A percentile compares a stretch with the other conserved stretches of the same genome.
Evolutionary conservation across 2,797 vertebrate genomes (phyloP).

Genomic region (Myotis daubentonii): DNA sequence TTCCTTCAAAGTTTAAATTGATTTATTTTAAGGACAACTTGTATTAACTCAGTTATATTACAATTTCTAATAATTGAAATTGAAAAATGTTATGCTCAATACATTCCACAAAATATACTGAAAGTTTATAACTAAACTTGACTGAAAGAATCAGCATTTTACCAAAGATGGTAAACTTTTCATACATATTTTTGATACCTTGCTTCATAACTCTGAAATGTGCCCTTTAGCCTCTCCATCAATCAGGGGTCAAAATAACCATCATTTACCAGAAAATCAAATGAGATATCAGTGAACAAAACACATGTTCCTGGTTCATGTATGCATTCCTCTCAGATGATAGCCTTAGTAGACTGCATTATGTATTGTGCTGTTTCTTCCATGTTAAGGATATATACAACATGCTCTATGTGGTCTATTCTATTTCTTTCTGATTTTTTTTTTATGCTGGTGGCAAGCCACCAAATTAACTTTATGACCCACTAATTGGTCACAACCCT

Average conservation of each 20-base stretch:
- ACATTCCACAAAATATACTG: conserved; percentile 1
- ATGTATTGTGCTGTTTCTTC: not conserved
- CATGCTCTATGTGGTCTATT: not conserved
- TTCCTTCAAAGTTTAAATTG: not conserved
- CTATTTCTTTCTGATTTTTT: conserved; percentile 11
- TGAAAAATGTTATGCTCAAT: not conserved
- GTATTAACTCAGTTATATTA: not conserved
- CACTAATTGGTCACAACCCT: conserved; percentile 10
- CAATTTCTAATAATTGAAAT: not conserved
- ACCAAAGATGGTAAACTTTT: not conserved
- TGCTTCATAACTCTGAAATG: not conserved
- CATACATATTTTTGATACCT: not conserved
- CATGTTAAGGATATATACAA: not conserved
- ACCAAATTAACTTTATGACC: conserved; percentile 41
- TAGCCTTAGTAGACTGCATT: not conserved
- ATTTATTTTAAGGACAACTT: not conserved
- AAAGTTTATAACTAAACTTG: conserved; percentile 29
- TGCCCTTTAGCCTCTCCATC: not conserved
- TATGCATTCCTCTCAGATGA: not conserved
- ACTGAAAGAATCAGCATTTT: conserved; percentile 11
- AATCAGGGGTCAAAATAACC: not conserved
- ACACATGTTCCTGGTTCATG: not conserved
- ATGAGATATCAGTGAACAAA: not conserved
- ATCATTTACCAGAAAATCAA: not conserved
- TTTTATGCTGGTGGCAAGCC: conserved; percentile 1